Evolutionary conservation across 1,140 invertebrate genomes (phyloP).

Genomic region (Hormaphis cornu): DNA sequence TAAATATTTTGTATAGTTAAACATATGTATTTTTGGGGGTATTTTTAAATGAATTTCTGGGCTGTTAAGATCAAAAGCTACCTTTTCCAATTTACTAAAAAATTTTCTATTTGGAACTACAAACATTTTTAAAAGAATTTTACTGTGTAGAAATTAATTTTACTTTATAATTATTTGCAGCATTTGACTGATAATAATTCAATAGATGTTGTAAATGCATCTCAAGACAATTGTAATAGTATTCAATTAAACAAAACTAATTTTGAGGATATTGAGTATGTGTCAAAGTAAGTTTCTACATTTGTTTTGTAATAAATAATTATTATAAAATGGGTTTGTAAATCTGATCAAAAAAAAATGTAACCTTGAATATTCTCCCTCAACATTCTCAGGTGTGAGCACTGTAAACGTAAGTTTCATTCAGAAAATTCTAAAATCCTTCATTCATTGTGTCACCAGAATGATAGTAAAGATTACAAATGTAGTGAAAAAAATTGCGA

Average conservation of each 20-base stretch:
- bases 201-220: not conserved
- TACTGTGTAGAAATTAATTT: no score
- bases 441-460: conserved; percentile 33
- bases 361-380: no score
- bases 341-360: no score
- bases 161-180: not conserved
- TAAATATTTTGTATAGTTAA: not conserved
- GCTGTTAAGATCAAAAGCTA: no score
- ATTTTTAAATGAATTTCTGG: no score
- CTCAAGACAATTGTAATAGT: not conserved
- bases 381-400: not conserved
- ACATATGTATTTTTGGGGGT: no score
- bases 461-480: conserved; percentile 31
- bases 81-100: no score
- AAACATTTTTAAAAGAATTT: no score
- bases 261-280: conserved; percentile 17
- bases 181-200: not conserved
- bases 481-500: conserved; percentile 35
- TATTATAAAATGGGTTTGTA: no score
- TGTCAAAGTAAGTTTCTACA: not conserved
- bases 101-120: no score
- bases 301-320: not conserved
- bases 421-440: conserved; percentile 27
- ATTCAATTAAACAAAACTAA: not conserved
- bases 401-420: conserved; percentile 20